Evolutionary conservation across 2,888 invertebrate species (phyloP).

Genomic region (Aphelenchoides bicaudatus): DNA sequence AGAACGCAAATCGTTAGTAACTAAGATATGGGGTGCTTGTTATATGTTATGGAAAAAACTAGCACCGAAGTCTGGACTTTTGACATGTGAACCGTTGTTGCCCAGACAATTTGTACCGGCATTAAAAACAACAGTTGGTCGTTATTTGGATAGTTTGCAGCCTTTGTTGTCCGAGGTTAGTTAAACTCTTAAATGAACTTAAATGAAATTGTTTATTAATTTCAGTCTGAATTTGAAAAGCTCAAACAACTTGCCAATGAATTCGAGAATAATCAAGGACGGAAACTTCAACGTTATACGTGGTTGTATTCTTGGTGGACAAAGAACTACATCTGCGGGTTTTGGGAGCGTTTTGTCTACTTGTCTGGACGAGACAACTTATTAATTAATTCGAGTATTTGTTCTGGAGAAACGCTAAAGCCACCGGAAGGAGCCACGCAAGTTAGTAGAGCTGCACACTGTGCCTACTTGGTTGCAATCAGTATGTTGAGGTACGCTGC

Average conservation of each 20-base stretch:
- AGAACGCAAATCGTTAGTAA: constrained; percentile 44
- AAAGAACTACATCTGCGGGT: constrained; percentile 50
- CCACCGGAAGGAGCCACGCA: constrained; percentile 27
- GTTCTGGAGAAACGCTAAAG: constrained; percentile 5
- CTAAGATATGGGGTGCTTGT: constrained; percentile 44
- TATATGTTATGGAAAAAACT: constrained; percentile 12
- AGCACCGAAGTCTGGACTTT: constrained; percentile 36
- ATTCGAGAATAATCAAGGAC: constrained; percentile 46
- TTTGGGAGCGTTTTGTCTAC: constrained; percentile 57
- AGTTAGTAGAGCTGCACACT: constrained; percentile 46
- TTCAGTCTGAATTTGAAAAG: constrained; percentile 14
- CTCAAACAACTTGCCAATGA: constrained; percentile 17
- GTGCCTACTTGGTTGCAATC: constrained; percentile 43
- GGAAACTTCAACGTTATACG: constrained; percentile 42
- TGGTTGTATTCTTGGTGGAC: constrained; percentile 38
- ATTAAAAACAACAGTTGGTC: constrained; percentile 40
- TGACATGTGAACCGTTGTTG: constrained; percentile 45
- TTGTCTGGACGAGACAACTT: constrained; percentile 41
- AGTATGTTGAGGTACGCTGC: constrained; percentile 45
- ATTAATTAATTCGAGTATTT: constrained; percentile 36
- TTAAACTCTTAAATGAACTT: not conserved
- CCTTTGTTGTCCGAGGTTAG: constrained; percentile 38
- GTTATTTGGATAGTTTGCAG: constrained; percentile 44
- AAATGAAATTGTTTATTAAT: not conserved
- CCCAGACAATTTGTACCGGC: constrained; percentile 46